Evolutionary conservation across 2,888 invertebrate genomes (phyloP).

Genomic region (Sesia bembeciformis): DNA sequence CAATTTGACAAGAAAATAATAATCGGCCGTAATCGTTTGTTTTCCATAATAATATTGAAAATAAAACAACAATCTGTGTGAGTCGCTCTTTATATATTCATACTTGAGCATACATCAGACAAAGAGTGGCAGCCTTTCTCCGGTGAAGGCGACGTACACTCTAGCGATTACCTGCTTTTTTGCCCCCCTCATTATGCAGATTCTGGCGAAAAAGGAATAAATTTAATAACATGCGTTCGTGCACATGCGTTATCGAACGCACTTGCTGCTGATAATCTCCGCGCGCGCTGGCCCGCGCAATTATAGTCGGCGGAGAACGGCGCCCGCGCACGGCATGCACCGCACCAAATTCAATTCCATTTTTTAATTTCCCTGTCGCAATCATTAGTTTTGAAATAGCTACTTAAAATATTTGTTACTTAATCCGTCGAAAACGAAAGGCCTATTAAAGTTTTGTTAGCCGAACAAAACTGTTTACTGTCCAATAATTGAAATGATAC

Average conservation of each 20-base stretch:
- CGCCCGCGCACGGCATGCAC: constrained; percentile 18
- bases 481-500: constrained; percentile 55
- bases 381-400: constrained; percentile 15
- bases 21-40: constrained; percentile 46
- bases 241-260: constrained; percentile 72
- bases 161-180: constrained; percentile 66
- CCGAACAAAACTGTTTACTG: constrained; percentile 4
- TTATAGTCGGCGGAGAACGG: constrained; percentile 35
- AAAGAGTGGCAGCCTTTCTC: constrained; percentile 55
- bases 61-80: constrained; percentile 31
- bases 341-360: constrained; percentile 24
- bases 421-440: constrained; percentile 50
- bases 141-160: constrained; percentile 58
- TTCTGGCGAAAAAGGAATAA: constrained; percentile 72
- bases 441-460: not conserved
- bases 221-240: constrained; percentile 73
- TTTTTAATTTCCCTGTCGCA: constrained; percentile 45
- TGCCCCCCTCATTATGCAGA: constrained; percentile 72
- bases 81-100: constrained; percentile 49
- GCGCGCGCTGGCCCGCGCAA: constrained; percentile 52
- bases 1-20: constrained; percentile 41
- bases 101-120: constrained; percentile 36
- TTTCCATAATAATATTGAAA: constrained; percentile 42
- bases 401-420: constrained; percentile 46
- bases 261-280: constrained; percentile 73